These are phyloP conservation scores for Drosophila austrosaltans DNA, from an alignment of 2,888 invertebrate species.

Conservation along the genomic window DNA sequence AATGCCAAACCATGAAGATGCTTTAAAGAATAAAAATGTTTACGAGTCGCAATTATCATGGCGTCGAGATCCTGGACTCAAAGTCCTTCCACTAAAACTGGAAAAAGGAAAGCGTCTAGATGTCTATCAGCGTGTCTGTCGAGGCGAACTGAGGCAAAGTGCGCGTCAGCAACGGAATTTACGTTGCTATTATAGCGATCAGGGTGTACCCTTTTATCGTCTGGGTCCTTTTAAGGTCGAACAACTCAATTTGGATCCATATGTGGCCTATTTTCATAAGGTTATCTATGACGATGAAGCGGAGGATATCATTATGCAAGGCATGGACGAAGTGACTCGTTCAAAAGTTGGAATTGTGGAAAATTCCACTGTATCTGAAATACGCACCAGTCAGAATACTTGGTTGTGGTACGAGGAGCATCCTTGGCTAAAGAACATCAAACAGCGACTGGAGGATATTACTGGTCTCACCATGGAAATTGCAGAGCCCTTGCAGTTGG, in stretches of 20 bases:
- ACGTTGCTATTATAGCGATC: constrained; percentile 66
- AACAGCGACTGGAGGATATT: constrained; percentile 54
- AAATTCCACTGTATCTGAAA: constrained; percentile 84
- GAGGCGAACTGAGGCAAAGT: constrained; percentile 84
- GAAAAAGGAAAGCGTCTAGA: constrained; percentile 8
- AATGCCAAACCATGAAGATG: constrained; percentile 49
- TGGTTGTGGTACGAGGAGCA: constrained; percentile 83
- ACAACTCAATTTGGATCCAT: constrained; percentile 84
- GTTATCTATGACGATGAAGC: constrained; percentile 83
- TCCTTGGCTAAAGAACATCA: constrained; percentile 84
- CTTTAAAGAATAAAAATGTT: constrained; percentile 30
- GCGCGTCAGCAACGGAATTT: constrained; percentile 64
- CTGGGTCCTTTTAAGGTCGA: constrained; percentile 84
- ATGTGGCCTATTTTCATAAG: constrained; percentile 83
- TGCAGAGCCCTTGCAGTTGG: constrained; percentile 96
- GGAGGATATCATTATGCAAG: constrained; percentile 69
- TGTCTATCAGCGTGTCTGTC: constrained; percentile 79
- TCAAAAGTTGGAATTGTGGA: constrained; percentile 47
- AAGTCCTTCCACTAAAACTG: neutral
- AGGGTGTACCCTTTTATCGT: constrained; percentile 49
- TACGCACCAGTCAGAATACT: constrained; percentile 87
- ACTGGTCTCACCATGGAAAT: constrained; percentile 56
- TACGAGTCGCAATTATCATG: constrained; percentile 37
- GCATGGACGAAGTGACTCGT: constrained; percentile 36
- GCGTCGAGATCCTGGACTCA: constrained; percentile 20